Evolutionary conservation across 2,888 invertebrate genomes (phyloP).

Genomic region (Netelia virgata): DNA sequence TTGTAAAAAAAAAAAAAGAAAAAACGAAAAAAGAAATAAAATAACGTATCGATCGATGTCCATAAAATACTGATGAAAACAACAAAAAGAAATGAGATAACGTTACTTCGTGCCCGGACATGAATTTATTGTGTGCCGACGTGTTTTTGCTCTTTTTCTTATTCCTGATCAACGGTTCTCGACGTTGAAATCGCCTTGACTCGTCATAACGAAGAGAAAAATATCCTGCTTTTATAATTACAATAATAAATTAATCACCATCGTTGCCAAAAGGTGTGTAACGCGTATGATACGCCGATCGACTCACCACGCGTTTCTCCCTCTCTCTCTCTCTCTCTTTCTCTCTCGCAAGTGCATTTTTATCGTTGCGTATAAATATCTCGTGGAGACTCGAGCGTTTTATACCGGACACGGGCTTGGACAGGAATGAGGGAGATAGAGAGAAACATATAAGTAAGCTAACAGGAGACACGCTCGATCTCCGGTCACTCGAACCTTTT

Average conservation of each 20-base stretch:
- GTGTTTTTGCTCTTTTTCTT: too few species aligned
- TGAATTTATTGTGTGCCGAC: too few species aligned
- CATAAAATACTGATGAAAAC: too few species aligned
- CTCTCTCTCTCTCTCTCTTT: neutral
- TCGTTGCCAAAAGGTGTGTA: constrained; percentile 9
- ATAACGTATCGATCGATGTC: too few species aligned
- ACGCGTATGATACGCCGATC: neutral
- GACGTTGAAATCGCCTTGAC: neutral
- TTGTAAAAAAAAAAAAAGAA: constrained; percentile 48
- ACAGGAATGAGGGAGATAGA: neutral
- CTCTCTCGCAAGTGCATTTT: neutral
- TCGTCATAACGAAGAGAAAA: neutral
- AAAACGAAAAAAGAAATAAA: too few species aligned
- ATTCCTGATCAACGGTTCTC: too few species aligned
- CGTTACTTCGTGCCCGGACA: too few species aligned
- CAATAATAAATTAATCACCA: constrained; percentile 35
- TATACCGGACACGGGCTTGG: neutral
- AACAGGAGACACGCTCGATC: constrained; percentile 18
- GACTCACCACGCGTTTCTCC: neutral
- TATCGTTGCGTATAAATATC: neutral
- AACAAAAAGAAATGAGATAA: constrained; percentile 41
- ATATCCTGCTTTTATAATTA: constrained; percentile 22
- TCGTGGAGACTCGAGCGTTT: neutral
- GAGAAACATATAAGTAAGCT: neutral
- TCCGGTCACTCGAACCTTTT: neutral